phyloP scores from a whole-genome alignment of 2,888 invertebrate species.

The Monochamus alternatus region DNA sequence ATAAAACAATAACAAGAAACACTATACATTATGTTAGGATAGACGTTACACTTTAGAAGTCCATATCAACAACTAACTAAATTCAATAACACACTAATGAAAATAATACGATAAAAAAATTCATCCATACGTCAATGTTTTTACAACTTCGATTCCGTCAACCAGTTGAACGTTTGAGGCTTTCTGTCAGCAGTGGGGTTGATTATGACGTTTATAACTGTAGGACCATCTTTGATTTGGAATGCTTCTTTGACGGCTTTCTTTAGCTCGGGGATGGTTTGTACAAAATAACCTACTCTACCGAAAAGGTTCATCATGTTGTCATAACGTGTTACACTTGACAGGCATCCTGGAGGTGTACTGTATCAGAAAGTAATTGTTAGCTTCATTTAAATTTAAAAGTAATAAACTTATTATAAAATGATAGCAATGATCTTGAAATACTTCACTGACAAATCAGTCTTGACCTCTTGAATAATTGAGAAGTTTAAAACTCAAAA shows the following conservation, averaged over 20 bases:
- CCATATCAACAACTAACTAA: too few relatives aligned
- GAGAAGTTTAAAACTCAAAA: too few relatives aligned
- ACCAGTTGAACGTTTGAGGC: conserved; percentile 92
- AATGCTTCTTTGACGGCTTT: conserved; percentile 80
- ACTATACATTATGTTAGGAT: too few relatives aligned
- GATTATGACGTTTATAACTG: conserved; percentile 93
- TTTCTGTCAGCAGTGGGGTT: conserved; percentile 91
- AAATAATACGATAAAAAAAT: neutral
- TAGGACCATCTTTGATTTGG: conserved; percentile 82
- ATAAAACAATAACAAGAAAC: too few relatives aligned
- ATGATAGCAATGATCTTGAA: too few relatives aligned
- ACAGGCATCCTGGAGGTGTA: conserved; percentile 87
- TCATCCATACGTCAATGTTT: conserved; percentile 26
- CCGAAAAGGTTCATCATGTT: conserved; percentile 92
- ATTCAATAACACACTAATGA: too few relatives aligned
- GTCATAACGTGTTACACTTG: conserved; percentile 88
- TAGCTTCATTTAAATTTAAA: too few relatives aligned
- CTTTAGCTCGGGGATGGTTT: conserved; percentile 84
- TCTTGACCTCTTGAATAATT: too few relatives aligned
- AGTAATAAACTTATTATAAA: too few relatives aligned
- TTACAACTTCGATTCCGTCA: conserved; percentile 93
- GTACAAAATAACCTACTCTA: conserved; percentile 85
- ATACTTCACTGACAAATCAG: too few relatives aligned
- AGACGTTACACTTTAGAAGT: too few relatives aligned
- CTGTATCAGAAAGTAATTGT: conserved; percentile 71